Conservation (phyloP, 2,888 invertebrate species). For the Imbricaverruca yamaguchii region DNA sequence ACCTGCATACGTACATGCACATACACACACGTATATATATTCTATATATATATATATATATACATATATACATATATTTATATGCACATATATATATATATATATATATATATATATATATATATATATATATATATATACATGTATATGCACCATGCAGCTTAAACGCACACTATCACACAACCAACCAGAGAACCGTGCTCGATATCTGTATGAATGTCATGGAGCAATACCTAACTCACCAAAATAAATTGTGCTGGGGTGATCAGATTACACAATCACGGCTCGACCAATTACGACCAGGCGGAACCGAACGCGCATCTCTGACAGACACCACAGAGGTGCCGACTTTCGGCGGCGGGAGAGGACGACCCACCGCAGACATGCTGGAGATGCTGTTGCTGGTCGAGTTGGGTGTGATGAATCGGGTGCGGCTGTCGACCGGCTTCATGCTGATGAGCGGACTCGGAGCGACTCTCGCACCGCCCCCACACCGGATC, state of each 20-base stretch:
- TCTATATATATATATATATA: slow-evolving; percentile 22
- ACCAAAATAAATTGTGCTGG: too few species aligned
- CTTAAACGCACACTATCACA: too few species aligned
- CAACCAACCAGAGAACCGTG: too few species aligned
- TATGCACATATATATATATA: slow-evolving; percentile 1
- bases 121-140: slow-evolving; percentile 23
- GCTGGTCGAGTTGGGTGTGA: slow-evolving; percentile 13
- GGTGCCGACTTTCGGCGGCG: background rate
- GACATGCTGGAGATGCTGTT: background rate
- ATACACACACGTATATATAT: background rate
- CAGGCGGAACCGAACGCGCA: too few species aligned
- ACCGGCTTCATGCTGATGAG: background rate
- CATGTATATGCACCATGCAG: background rate
- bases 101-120: slow-evolving; percentile 22
- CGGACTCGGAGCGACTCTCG: too few species aligned
- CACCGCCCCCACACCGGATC: too few species aligned
- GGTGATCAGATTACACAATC: too few species aligned
- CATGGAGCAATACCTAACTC: too few species aligned
- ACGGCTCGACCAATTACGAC: too few species aligned
- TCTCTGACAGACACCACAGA: too few species aligned
- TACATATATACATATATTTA: slow-evolving; percentile 22
- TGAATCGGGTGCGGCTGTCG: slow-evolving; percentile 11
- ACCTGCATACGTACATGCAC: background rate
- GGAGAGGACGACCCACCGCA: background rate
- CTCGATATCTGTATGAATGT: too few species aligned